Percentiles rank a stretch among this genome's conserved stretches.
Evolutionary conservation across 2,888 invertebrate genomes (phyloP).

Genomic region (Pterostichus niger): DNA sequence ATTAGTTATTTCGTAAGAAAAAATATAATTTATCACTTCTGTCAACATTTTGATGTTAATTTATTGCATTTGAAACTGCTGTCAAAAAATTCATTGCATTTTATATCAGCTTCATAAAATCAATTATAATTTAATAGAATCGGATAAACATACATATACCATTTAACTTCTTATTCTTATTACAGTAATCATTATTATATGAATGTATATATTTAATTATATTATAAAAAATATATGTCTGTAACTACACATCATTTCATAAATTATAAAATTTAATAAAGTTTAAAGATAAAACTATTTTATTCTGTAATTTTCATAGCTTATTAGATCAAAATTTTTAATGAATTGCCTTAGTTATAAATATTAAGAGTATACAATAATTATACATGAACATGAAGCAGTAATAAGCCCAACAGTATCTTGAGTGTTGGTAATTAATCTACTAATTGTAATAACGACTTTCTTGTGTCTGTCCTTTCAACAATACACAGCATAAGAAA

Average conservation of each 20-base stretch:
- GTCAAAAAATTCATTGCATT: slow-evolving; percentile 3
- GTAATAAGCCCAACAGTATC: slow-evolving; percentile 38
- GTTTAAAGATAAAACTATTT: too few relatives aligned
- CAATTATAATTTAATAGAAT: slow-evolving; percentile 1
- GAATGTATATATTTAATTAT: too few relatives aligned
- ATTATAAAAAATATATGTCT: too few relatives aligned
- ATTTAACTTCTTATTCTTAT: too few relatives aligned
- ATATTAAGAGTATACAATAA: too few relatives aligned
- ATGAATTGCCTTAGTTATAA: too few relatives aligned
- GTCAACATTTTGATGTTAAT: slow-evolving; percentile 15
- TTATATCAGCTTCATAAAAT: not conserved
- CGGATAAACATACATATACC: not conserved
- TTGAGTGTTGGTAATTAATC: slow-evolving; percentile 58
- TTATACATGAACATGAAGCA: not conserved
- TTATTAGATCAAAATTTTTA: too few relatives aligned
- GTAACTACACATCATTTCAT: too few relatives aligned
- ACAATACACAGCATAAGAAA: slow-evolving; percentile 15
- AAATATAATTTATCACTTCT: slow-evolving; percentile 22
- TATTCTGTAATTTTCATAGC: too few relatives aligned
- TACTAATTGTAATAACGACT: slow-evolving; percentile 43
- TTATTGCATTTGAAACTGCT: slow-evolving; percentile 8
- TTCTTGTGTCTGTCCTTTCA: slow-evolving; percentile 39
- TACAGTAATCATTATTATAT: too few relatives aligned
- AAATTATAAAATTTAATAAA: too few relatives aligned
- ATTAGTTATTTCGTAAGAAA: slow-evolving; percentile 22